Base-by-base conservation (phyloP, 2,113 vertebrate species). In the Pachyramphus minor region DNA sequence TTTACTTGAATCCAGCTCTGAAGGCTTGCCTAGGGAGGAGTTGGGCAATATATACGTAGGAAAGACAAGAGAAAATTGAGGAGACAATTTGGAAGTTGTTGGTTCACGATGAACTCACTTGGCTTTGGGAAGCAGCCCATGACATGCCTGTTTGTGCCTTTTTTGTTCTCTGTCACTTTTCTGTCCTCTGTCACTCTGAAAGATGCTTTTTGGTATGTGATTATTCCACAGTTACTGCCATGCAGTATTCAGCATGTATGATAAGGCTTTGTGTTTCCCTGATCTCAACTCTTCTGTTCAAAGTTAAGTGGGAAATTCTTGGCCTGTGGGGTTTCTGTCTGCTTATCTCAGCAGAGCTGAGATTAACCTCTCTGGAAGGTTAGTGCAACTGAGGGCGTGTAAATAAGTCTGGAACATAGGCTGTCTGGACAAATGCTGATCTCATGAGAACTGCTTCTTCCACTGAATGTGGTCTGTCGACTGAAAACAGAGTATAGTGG, bases 241-340 rank as follows among this genome's bases (percentile, higher is more conserved):
- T 71, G 44, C 45, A 78, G 73, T 31, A 42, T 84, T 49, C 76
- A 93, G 56, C 24, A 17, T 11, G 24, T 59, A 47, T 55, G 31
- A 33, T 47, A 72, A 3, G 3, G 53, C 49, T 90, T 94, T 92
- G 42, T 55, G 39, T 67, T 93, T 81, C 68, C 75, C 83, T 84
- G 39, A 44, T 72, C 72, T 85, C 4, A 1, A 28, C 87, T 93
- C 52, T 81, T 90, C 58, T 88, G 52, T 84, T 69, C 41, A 37
- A 79, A 82, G 33, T 82, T 50, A 92, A 91, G 73, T 75, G 76
- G 53, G 93, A 68, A 49, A 89, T 92, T 94, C 79, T 62, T 92
- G 90, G 84, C 67, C n/a, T n/a, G 37, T 56, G 87, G 41, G 28
- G n/a, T 89, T 93, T 94, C 87, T 23, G 3, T 64, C 44, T 44